Percentiles rank a stretch among this genome's conserved stretches.
Evolutionary conservation across 2,888 invertebrate species (phyloP).

Genomic region (Gymnocheta viridis): DNA sequence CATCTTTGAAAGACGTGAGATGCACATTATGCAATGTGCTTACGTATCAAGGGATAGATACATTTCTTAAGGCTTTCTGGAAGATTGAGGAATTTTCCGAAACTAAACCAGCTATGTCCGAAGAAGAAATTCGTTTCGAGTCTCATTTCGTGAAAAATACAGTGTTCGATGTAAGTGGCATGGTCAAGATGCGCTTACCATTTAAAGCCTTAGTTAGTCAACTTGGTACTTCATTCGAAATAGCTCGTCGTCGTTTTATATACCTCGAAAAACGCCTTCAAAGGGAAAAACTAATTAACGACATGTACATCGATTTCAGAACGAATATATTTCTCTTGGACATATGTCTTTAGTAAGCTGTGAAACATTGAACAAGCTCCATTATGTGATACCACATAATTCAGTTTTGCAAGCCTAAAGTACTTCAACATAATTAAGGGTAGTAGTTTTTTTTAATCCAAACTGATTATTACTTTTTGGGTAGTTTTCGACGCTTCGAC

Average conservation of each 20-base stretch:
- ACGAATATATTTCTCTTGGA: neutral
- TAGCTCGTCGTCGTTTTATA: constrained; percentile 19
- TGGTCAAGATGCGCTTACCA: constrained; percentile 38
- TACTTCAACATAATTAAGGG: constrained; percentile 17
- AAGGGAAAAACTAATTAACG: neutral
- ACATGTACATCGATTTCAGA: constrained; percentile 11
- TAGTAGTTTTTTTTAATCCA: too few relatives aligned
- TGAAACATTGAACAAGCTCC: neutral
- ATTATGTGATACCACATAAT: constrained; percentile 45
- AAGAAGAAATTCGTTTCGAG: constrained; percentile 31
- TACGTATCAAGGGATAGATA: neutral
- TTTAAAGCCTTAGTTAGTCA: constrained; percentile 5
- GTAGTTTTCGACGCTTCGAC: constrained; percentile 33
- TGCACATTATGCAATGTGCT: constrained; percentile 18
- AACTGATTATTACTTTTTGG: too few relatives aligned
- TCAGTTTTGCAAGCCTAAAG: constrained; percentile 18
- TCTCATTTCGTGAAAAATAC: constrained; percentile 30
- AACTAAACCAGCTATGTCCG: neutral
- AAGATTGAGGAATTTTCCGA: constrained; percentile 26
- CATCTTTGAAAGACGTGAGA: too few relatives aligned
- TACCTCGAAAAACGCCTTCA: constrained; percentile 15
- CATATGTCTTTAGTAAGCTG: constrained; percentile 17
- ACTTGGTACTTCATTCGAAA: constrained; percentile 45
- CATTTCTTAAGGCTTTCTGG: constrained; percentile 16
- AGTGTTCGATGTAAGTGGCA: constrained; percentile 15